Base-by-base conservation (phyloP, 2,888 invertebrate species). In the Apamea epomidion region DNA sequence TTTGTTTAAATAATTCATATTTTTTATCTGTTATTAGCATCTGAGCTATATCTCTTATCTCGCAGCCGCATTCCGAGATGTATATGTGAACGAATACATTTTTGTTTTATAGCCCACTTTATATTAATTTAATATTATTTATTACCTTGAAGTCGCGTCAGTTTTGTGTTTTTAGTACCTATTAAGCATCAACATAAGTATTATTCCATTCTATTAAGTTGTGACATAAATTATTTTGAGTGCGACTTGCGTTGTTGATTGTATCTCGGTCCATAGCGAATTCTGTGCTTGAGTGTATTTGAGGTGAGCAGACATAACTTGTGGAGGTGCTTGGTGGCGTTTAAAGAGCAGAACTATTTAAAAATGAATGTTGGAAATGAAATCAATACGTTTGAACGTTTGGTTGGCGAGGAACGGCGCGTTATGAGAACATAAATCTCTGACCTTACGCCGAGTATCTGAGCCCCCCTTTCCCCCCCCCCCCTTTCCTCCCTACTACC, bases 371-470 rank as follows among this genome's bases (percentile, higher is more conserved):
- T 90, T 91, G 90, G 93, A 94, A 95, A 95, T 95, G 94, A 95
- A 95, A 96, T 95, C 95, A 94, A 96, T 95, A 96, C 93, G 92
- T 94, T 92, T 93, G 93, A 94, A 93, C 94, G 94, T 94, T 95
- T 94, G 92, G 93, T 92, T 91, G 91, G 93, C 93, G 93, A 93
- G 94, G 93, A 94, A 93, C 93, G 90, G 93, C 93, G 92, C 93
- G 94, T 96, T 96, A 96, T 95, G 96, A 94, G 94, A 91, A 92
- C 94, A 96, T 97, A 96, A 97, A 97, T 97, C 95, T 95, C 93
- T 89, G 91, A 94, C 93, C 93, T 94, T 94, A 95, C 94, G 92
- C 92, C 93, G 91, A 91, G 90, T 88, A 89, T 89, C 90, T 86
- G 87, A 60, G 37, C 45, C 45, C 88, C 89, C 18, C 90, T 16